These are phyloP conservation scores for Drosophila grimshawi DNA, from an alignment of 1,140 invertebrate species.

Conservation along the genomic window DNA sequence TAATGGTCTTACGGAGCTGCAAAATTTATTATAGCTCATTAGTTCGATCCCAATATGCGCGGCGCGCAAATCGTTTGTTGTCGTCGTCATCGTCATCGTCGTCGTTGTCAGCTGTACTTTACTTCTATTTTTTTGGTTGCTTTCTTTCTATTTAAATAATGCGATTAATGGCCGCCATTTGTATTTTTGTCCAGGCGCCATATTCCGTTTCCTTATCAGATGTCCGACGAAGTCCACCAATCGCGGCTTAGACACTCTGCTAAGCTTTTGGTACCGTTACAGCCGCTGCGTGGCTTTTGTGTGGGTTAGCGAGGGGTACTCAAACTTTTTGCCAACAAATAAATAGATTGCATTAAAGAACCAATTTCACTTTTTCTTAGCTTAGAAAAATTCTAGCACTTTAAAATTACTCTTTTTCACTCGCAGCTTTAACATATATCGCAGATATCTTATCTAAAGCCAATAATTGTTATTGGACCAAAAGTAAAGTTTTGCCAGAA, in stretches of 20 bases:
- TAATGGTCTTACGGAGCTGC: conserved; percentile 58
- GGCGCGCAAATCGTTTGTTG: conserved; percentile 6
- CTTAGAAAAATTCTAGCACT: no score
- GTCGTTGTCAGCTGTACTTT: conserved; percentile 6
- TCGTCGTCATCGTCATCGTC: not conserved
- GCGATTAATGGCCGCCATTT: conserved; percentile 11
- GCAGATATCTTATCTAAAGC: no score
- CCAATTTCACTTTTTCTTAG: no score
- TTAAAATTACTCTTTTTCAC: no score
- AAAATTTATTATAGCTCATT: conserved; percentile 79
- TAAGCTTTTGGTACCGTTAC: conserved; percentile 10
- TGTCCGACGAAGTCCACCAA: conserved; percentile 1
- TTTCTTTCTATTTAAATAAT: not conserved
- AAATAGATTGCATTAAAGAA: no score
- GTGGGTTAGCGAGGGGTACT: not conserved
- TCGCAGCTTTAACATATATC: no score
- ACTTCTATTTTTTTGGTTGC: not conserved
- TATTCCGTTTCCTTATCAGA: not conserved
- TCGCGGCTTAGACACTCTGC: conserved; percentile 4
- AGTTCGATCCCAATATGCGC: conserved; percentile 59
- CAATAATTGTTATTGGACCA: no score
- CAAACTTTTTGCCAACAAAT: not conserved
- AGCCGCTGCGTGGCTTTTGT: no score
- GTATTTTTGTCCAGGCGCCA: not conserved
- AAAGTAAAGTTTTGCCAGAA: no score